Percentiles rank a stretch among this genome's conserved stretches.
Conservation (phyloP, 2,888 invertebrate genomes). For the Phyllotreta striolata region DNA sequence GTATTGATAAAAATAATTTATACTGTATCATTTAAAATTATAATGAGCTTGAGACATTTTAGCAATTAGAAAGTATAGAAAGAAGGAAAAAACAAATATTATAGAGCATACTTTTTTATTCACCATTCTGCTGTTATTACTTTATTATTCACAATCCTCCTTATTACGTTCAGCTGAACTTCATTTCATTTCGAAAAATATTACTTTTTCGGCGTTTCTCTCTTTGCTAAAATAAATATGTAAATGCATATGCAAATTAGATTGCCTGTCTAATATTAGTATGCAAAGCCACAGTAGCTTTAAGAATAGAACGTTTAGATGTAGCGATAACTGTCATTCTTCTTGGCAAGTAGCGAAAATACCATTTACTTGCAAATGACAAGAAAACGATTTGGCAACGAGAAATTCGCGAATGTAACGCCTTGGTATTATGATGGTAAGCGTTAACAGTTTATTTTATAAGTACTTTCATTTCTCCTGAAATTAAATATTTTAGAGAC, state of each 20-base stretch:
- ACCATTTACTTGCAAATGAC: constrained; percentile 52
- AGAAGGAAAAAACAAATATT: no score
- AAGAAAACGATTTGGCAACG: constrained; percentile 32
- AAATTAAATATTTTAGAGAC: not conserved
- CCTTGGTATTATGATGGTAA: constrained; percentile 41
- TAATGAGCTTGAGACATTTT: no score
- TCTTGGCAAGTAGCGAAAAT: constrained; percentile 52
- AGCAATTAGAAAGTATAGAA: no score
- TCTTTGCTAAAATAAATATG: constrained; percentile 37
- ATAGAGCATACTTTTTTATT: no score
- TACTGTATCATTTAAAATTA: no score
- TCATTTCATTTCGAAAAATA: constrained; percentile 25
- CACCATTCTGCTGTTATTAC: no score
- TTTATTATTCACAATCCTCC: not conserved
- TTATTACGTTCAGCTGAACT: constrained; percentile 1
- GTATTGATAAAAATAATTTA: no score
- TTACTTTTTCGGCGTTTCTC: constrained; percentile 34
- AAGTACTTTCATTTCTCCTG: not conserved
- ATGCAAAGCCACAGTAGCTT: constrained; percentile 41
- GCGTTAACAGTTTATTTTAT: constrained; percentile 43
- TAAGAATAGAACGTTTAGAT: constrained; percentile 46
- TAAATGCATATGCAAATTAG: constrained; percentile 39
- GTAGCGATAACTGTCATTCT: constrained; percentile 54
- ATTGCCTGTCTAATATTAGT: constrained; percentile 33
- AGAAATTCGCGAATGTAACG: constrained; percentile 26